Conservation (phyloP, 1,140 invertebrate species). For the Brachionus paranguensis region DNA sequence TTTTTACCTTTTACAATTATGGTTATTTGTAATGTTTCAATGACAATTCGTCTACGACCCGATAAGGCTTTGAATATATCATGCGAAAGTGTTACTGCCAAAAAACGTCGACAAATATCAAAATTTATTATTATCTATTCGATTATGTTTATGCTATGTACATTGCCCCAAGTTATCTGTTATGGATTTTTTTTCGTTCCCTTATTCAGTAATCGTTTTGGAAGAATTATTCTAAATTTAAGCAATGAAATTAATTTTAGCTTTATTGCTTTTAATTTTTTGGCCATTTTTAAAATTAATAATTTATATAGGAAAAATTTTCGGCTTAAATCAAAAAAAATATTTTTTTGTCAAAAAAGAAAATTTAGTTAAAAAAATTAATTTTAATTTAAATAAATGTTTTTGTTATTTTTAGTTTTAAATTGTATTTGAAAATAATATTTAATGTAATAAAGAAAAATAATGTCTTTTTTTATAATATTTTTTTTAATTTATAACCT, state of each 20-base stretch:
- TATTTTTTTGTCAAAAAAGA: too few relatives aligned
- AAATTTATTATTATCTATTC: neutral
- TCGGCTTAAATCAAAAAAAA: neutral
- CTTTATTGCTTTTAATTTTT: conserved; percentile 23
- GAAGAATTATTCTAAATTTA: neutral
- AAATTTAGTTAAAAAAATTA: too few relatives aligned
- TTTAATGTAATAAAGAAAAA: too few relatives aligned
- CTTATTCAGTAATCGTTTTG: neutral
- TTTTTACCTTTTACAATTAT: neutral
- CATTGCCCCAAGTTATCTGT: neutral
- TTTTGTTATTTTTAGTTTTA: too few relatives aligned
- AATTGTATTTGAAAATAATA: too few relatives aligned
- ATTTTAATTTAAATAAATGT: too few relatives aligned
- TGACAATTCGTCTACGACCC: neutral
- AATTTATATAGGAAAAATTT: neutral
- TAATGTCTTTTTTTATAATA: too few relatives aligned
- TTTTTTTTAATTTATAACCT: too few relatives aligned
- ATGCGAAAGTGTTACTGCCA: neutral
- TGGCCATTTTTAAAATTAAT: neutral
- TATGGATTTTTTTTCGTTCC: conserved; percentile 13
- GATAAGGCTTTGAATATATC: neutral
- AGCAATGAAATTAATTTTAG: neutral
- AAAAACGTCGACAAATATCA: neutral
- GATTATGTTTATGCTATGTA: neutral
- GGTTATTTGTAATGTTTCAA: conserved; percentile 14